Percentiles rank a stretch among this genome's conserved stretches.
phyloP scores from a whole-genome alignment of 2,113 vertebrate species.

The Tragelaphus imberbis region DNA sequence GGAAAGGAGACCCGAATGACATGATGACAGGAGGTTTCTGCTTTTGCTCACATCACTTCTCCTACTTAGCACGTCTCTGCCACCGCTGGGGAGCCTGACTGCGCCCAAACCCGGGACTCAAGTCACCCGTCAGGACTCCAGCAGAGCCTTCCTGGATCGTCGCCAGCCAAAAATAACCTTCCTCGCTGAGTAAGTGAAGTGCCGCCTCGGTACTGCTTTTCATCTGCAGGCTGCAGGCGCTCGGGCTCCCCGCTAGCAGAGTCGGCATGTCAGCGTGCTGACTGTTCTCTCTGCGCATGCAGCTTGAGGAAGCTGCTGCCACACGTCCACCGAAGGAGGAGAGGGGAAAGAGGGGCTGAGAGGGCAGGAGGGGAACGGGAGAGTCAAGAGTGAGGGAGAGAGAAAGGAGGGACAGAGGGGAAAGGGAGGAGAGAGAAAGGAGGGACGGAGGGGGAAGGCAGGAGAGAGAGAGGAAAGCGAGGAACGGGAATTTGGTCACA shows the following conservation, averaged over 20 bases:
- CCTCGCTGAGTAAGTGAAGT: fast-evolving
- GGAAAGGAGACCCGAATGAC: not conserved
- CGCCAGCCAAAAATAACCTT: not conserved
- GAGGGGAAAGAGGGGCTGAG: no score
- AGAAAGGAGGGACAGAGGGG: no score
- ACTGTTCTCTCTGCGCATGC: fast-evolving
- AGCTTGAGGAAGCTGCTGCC: fast-evolving
- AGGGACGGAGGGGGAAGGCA: not conserved
- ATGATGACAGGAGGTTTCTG: not conserved
- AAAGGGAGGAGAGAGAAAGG: not conserved
- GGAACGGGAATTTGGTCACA: not conserved
- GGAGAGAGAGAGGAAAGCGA: not conserved
- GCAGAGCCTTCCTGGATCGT: not conserved
- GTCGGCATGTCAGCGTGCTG: not conserved
- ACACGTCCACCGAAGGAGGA: fast-evolving
- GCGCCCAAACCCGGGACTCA: not conserved
- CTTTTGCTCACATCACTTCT: not conserved
- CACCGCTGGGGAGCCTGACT: fast-evolving
- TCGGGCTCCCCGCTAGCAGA: fast-evolving
- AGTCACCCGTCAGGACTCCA: not conserved
- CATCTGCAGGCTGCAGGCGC: fast-evolving
- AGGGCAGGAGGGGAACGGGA: not conserved
- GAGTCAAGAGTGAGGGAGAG: not conserved
- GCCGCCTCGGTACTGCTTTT: fast-evolving
- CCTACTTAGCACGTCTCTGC: no score